Evolutionary conservation across 2,888 invertebrate species (phyloP), one percentile per base, ranked within the genome.

Genomic region (Gnatocerus cornutus): DNA sequence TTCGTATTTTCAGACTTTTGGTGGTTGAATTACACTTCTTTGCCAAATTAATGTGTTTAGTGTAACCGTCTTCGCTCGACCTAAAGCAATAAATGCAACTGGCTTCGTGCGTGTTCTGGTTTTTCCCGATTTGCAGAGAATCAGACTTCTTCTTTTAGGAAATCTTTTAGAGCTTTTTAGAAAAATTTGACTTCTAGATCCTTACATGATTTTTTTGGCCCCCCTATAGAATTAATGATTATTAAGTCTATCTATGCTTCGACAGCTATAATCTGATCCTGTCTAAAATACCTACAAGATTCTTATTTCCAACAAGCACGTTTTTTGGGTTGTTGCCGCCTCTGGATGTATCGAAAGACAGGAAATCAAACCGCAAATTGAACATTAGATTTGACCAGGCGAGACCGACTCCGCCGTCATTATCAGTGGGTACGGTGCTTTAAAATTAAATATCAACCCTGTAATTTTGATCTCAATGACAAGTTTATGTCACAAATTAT

Each of bases 361-460:
- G 70, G 70, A 70, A 70, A 70, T 70, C 55, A 66, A 70, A 70
- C 70, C 70, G 67, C 70, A 70, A 70, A 69, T 61, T 69, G 69
- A 46, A 45, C 58, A 67, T 67, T 63, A 63, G 67, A 67, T 67
- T 55, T 62, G 67, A 56, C 59, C 65, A 59, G 61, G 61, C 69
- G 69, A 64, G 64, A 62, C 69, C 59, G 58, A 21, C 62, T 58
- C 39, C 46, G 50, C 45, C n/a, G 46, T 62, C 39, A 69, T 69
- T 65, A 69, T 59, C 65, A 56, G 45, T 59, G 30, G 50, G 55
- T 55, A 61, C 13, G 58, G 53, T 30, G 27, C 62, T 50, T 70
- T 62, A 67, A 67, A 70, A 67, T 70, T 61, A 70, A 70, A 41
- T 37, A 48, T 7, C 63, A 13, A 67, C 66, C 66, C 70, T 70